Evolutionary conservation across 2,113 vertebrate genomes (phyloP), one percentile per base, ranked within the genome.

Genomic region (Plestiodon gilberti): DNA sequence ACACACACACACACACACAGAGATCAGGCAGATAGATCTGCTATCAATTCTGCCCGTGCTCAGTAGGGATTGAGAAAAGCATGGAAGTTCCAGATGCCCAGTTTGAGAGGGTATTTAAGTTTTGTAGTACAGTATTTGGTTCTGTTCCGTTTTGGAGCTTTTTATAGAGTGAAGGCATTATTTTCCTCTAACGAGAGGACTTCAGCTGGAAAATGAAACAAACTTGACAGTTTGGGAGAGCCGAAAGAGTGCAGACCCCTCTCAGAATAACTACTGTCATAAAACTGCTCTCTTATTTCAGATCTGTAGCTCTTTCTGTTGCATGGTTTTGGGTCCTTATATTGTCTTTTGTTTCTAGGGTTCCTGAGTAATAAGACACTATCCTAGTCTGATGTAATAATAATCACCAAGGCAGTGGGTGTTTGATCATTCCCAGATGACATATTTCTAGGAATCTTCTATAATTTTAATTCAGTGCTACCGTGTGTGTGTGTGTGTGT

Each of bases 11-110:
- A n/a, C n/a, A n/a, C n/a, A 48, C 43, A 81, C 55, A 11, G 1
- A 70, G 25, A 83, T 84, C 83, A 87, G 82, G 8, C 55, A 57
- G 74, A 75, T 59, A 88, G 86, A 64, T 59, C 18, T 64, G 86
- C 64, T 61, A 35, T 89, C 86, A 88, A 69, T 74, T 75, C 86
- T 90, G 82, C 64, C 64, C 74, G 7, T 0, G 55, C n/a, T 81
- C 20, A 14, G 55, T 33, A 43, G 86, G 35, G 0, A 38, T 83
- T 81, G 83, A 65, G 74, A 90, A 78, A 64, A 81, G 14, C n/a
- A 61, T 80, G 74, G 38, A 69, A 65, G 61, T 57, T 82, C 64
- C 61, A 55, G 1, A n/a, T 0, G 0, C 14, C 20, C 48, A 9
- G 35, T 69, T 59, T 4, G 35, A 52, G 23, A 75, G 76, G 17